Percentiles rank a stretch among this genome's conserved stretches.
Conservation (phyloP, 2,888 invertebrate species). For the Heteromurus nitidus region DNA sequence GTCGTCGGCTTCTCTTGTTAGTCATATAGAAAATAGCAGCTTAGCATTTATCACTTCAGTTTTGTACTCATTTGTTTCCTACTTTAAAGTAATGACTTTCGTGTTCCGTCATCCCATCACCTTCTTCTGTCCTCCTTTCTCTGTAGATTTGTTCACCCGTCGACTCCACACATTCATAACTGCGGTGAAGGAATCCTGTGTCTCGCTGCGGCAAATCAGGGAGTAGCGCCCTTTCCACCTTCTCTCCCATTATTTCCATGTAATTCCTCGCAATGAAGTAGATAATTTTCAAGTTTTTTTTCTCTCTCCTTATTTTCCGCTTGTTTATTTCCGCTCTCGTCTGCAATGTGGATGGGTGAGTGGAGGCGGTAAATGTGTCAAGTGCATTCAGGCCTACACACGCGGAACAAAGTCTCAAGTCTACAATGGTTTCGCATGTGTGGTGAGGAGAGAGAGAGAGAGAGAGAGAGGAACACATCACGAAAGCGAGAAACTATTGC, state of each 20-base stretch:
- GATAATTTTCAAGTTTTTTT: conserved; percentile 45
- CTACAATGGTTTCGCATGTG: too few species aligned
- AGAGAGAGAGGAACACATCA: too few species aligned
- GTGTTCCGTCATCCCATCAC: not conserved
- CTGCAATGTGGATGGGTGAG: conserved; percentile 37
- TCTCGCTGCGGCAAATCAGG: not conserved
- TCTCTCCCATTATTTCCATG: not conserved
- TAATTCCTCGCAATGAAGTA: conserved; percentile 28
- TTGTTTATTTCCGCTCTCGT: conserved; percentile 37
- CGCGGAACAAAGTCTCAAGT: too few species aligned
- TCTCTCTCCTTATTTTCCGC: conserved; percentile 45
- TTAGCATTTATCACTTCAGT: not conserved
- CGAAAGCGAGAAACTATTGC: too few species aligned
- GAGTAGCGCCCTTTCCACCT: not conserved
- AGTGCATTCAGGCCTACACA: conserved; percentile 35
- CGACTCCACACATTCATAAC: not conserved
- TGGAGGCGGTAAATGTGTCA: conserved; percentile 50
- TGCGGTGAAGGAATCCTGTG: too few species aligned
- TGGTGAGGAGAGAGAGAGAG: too few species aligned
- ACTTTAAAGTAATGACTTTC: not conserved
- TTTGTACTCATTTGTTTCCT: conserved; percentile 8
- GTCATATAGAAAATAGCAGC: too few species aligned
- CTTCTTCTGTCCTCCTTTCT: not conserved
- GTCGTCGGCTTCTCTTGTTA: too few species aligned
- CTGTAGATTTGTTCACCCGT: not conserved